Evolutionary conservation across 2,113 vertebrate genomes (phyloP).

Genomic region (Tragelaphus strepsiceros): DNA sequence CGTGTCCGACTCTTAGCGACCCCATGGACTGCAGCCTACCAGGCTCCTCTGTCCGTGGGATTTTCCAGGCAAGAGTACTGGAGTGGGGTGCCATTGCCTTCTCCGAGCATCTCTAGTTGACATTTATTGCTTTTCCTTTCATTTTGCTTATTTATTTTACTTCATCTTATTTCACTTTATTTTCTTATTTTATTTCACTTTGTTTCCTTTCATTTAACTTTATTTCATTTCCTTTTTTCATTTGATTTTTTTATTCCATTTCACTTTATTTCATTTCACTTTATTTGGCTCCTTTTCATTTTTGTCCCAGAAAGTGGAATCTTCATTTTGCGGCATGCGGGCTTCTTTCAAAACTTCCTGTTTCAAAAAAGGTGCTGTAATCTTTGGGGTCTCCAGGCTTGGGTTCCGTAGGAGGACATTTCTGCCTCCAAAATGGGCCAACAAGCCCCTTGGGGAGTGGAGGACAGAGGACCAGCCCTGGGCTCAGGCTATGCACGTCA

Average conservation of each 20-base stretch:
- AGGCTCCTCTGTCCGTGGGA: too few relatives aligned
- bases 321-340: accelerated
- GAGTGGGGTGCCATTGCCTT: too few relatives aligned
- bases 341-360: background rate
- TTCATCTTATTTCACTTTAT: too few relatives aligned
- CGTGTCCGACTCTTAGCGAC: too few relatives aligned
- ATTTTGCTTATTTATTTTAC: too few relatives aligned
- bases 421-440: background rate
- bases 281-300: background rate
- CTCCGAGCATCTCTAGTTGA: too few relatives aligned
- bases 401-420: background rate
- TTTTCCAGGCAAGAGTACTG: too few relatives aligned
- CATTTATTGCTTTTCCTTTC: too few relatives aligned
- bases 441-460: background rate
- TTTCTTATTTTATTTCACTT: background rate
- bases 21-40: too few relatives aligned
- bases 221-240: background rate
- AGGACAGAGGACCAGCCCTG: background rate
- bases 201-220: too few relatives aligned
- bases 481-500: accelerated
- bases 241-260: background rate
- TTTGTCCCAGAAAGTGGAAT: background rate
- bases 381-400: background rate
- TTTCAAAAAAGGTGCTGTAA: background rate
- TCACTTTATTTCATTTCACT: background rate